Base-by-base conservation (phyloP, 2,888 invertebrate species). In the Colletes collaris region DNA sequence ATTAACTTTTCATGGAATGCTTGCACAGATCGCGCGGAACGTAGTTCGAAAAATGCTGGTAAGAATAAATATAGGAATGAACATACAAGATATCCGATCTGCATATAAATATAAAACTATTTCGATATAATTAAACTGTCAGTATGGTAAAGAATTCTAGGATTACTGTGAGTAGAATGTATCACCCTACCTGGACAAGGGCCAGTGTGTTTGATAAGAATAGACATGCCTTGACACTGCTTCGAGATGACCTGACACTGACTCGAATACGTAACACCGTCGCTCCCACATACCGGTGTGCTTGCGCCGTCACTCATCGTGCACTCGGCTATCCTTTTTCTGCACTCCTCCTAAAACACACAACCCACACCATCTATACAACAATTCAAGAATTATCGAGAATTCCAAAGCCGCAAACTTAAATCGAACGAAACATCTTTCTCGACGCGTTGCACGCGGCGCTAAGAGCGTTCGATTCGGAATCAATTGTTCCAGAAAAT, bases 221-320 rank as follows among this genome's bases (percentile, higher is more conserved):
- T 95, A 74, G 95, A 95, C 88, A 94, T 94, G n/a, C 96, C 96
- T 84, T 95, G 94, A 91, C 98, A 98, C 90, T 97, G 96, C 40
- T 96, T 96, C 85, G 95, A 94, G 89, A 96, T 94, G 83, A 98
- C 94, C 85, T 96, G 96, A 91, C 98, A 98, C 82, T 96, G 94
- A 80, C 96, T 96, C 58, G 96, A 94, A 93, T 98, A 98, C 40
- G 97, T 97, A 83, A 96, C 94, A 16, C 97, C 97, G 92, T 98
- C 97, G 40, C 96, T 95, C 58, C 97, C 97, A 91, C 97, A 97
- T 58, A 97, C 96, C 0, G 96, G 95, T 60, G 86, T 86, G 71
- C 87, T 90, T 40, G 89, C 85, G 19, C 84, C 86, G 62, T 85
- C 87, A 56, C 82, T 87, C 89, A 88, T 90, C 55, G 89, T 88